Conservation (phyloP, 2,113 vertebrate genomes). For the Narcine bancroftii region DNA sequence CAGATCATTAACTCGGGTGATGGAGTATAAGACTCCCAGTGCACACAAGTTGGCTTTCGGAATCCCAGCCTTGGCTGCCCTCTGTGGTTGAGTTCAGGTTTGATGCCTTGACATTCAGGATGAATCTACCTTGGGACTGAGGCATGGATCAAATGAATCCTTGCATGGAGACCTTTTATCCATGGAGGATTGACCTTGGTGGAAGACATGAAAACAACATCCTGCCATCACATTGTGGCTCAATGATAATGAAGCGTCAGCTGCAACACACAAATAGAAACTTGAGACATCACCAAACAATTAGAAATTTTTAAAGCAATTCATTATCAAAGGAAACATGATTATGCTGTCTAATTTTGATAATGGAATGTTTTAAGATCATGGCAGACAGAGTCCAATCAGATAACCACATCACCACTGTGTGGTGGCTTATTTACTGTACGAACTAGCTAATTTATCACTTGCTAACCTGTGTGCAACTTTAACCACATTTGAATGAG, state of each 20-base stretch:
- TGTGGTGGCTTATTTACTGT: not conserved
- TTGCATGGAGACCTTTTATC: not conserved
- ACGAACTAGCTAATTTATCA: slow-evolving; percentile 13
- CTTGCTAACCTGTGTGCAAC: slow-evolving; percentile 4
- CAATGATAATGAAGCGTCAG: too few relatives aligned
- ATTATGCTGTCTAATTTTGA: not conserved
- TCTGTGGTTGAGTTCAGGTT: not conserved
- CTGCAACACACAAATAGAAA: not conserved
- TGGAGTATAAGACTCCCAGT: not conserved
- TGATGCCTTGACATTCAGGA: not conserved
- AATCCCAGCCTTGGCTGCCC: not conserved
- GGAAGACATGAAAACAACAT: not conserved
- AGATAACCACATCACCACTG: slow-evolving; percentile 13
- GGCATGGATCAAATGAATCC: not conserved
- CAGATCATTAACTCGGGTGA: not conserved
- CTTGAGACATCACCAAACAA: not conserved
- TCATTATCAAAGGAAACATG: slow-evolving; percentile 5
- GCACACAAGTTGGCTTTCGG: not conserved
- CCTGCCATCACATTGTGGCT: too few relatives aligned
- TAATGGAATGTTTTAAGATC: not conserved
- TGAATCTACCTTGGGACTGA: not conserved
- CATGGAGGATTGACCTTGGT: not conserved
- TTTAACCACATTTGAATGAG: slow-evolving; percentile 21
- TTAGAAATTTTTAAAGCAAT: not conserved
- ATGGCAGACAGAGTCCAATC: not conserved